Percentiles rank a stretch among this genome's conserved stretches.
Evolutionary conservation across 2,888 invertebrate species (phyloP).

Genomic region (Steromphala cineraria): DNA sequence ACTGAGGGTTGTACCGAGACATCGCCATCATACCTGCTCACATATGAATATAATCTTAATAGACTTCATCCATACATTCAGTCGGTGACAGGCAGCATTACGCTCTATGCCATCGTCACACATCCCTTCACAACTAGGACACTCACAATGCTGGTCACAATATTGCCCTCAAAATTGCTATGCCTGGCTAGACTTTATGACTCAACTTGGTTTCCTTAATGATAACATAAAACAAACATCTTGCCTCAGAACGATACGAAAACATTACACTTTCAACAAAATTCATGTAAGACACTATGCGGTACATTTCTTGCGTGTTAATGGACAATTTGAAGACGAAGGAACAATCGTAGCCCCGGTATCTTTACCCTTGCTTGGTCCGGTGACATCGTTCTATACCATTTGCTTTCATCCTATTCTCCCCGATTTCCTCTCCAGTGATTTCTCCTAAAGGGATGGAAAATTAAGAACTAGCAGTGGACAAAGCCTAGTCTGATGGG

Average conservation of each 20-base stretch:
- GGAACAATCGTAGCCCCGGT: not conserved
- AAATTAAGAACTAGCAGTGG: not conserved
- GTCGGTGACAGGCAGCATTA: not conserved
- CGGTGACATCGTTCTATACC: not conserved
- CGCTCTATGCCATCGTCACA: not conserved
- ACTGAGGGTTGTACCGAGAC: not conserved
- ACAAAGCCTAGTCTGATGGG: not conserved
- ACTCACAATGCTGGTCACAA: not conserved
- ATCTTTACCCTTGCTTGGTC: not conserved
- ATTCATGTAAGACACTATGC: not conserved
- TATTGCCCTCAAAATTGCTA: not conserved
- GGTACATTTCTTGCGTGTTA: not conserved
- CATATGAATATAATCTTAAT: conserved; percentile 15
- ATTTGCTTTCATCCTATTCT: not conserved
- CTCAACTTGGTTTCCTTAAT: not conserved
- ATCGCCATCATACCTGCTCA: conserved; percentile 6
- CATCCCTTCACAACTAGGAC: not conserved
- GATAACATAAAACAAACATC: not conserved
- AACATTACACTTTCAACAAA: not conserved
- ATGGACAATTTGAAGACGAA: not conserved
- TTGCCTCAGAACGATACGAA: not conserved
- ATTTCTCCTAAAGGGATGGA: conserved; percentile 1
- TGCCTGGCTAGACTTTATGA: not conserved
- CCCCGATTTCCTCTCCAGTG: conserved; percentile 1
- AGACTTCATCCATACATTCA: not conserved